Percentiles rank a stretch among this genome's conserved stretches.
These are phyloP conservation scores for Zaprionus lineosus DNA, from an alignment of 2,888 invertebrate species.

Conservation along the genomic window DNA sequence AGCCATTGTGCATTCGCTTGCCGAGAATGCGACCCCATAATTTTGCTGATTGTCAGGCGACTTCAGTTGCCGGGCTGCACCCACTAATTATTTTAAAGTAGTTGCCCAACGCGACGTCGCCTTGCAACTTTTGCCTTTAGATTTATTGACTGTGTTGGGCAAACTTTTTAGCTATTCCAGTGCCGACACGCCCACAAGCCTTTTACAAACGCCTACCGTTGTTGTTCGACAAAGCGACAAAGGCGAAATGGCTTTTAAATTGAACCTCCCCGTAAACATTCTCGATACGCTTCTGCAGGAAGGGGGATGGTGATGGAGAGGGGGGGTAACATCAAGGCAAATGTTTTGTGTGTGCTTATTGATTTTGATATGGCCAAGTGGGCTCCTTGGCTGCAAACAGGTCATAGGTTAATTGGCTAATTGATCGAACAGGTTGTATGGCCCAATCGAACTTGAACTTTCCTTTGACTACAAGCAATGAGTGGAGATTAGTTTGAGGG, in stretches of 20 bases:
- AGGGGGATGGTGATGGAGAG: too few relatives aligned
- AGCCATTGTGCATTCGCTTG: conserved; percentile 19
- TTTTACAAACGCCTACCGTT: conserved; percentile 24
- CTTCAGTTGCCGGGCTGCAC: conserved; percentile 61
- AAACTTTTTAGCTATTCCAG: conserved; percentile 47
- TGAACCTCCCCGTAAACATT: conserved; percentile 44
- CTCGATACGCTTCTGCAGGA: conserved; percentile 52
- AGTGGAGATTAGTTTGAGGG: background rate
- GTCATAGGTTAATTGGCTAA: conserved; percentile 67
- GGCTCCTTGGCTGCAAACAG: conserved; percentile 25
- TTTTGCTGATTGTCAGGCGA: conserved; percentile 64
- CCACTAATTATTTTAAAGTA: conserved; percentile 77
- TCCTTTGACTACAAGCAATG: background rate
- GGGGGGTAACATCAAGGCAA: conserved; percentile 49
- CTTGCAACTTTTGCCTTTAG: conserved; percentile 52
- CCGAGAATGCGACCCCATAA: conserved; percentile 60
- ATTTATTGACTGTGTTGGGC: conserved; percentile 64
- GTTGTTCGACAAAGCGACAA: conserved; percentile 51
- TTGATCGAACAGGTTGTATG: conserved; percentile 53
- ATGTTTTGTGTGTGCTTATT: conserved; percentile 48
- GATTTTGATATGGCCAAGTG: conserved; percentile 46
- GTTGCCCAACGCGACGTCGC: conserved; percentile 65
- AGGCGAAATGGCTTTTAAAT: conserved; percentile 64
- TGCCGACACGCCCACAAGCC: conserved; percentile 30
- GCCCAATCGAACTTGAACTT: conserved; percentile 31